These are phyloP conservation scores for Pseudorhombus dupliciocellatus DNA, from an alignment of 2,113 vertebrate genomes.

Conservation along the genomic window DNA sequence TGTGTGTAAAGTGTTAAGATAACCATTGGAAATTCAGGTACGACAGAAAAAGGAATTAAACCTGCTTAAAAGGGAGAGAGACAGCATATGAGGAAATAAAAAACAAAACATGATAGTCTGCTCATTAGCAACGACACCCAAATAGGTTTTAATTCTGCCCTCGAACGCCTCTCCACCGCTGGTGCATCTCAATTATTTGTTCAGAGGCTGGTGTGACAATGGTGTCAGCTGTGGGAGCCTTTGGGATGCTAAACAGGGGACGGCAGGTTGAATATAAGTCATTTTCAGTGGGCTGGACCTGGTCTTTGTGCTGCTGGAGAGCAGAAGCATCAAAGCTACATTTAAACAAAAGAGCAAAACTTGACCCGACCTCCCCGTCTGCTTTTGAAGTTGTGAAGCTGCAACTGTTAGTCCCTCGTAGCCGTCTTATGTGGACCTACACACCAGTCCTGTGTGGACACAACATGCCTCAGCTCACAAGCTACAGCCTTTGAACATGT, in stretches of 20 bases:
- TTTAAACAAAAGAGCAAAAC: conserved; percentile 88
- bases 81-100: background rate
- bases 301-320: conserved; percentile 85
- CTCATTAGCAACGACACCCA: conserved; percentile 76
- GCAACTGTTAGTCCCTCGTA: conserved; percentile 47
- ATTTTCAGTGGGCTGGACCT: conserved; percentile 66
- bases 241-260: conserved; percentile 94
- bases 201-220: conserved; percentile 88
- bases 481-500: conserved; percentile 15
- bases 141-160: conserved; percentile 82
- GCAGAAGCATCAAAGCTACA: conserved; percentile 93
- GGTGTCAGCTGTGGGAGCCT: conserved; percentile 85
- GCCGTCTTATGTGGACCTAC: conserved; percentile 35
- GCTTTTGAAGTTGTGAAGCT: conserved; percentile 93
- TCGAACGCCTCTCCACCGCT: conserved; percentile 81
- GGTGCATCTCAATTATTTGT: conserved; percentile 94
- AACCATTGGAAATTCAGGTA: background rate
- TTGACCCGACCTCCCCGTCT: conserved; percentile 83
- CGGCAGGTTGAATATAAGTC: conserved; percentile 74
- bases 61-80: background rate
- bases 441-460: background rate
- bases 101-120: conserved; percentile 31
- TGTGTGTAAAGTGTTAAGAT: conserved; percentile 3
- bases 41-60: background rate
- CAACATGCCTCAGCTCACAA: background rate